Evolutionary conservation across 1,140 invertebrate species (phyloP), one percentile per base, ranked within the genome.

Genomic region (Zaprionus ornatus): DNA sequence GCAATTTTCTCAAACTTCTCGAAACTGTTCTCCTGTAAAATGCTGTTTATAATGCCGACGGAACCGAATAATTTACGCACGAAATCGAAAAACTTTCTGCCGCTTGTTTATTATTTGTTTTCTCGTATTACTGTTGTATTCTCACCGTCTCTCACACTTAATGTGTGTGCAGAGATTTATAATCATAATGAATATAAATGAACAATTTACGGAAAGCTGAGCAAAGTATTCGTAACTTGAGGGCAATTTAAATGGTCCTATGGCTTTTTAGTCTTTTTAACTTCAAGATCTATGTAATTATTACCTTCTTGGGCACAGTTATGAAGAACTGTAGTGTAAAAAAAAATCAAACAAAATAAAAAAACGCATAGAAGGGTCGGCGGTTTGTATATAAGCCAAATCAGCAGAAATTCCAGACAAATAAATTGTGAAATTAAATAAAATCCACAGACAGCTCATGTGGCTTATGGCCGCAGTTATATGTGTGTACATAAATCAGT

Each of bases 31-130:
- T 29, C 21, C 48, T 66, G 64, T 71, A 65, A 75, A 80, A 74
- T 56, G 42, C 55, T 72, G 48, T 61, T 56, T 17, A 55, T 62
- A 66, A 77, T 83, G 52, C 57, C 57, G 12, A 63, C 50, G 55
- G 57, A 54, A 42, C 52, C 59, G 61, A 69, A 87, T 80, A 76
- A 90, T 76, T 88, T 88, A 76, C 80, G 71, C 75, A 61, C 57
- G 27, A 82, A 88, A 85, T 85, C 78, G 86, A 90, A 90, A 88
- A 88, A 85, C 42, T 88, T 88, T 74, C 27, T 13, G 37, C 48
- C 63, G 40, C 19, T 48, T 45, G 66, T 74, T 79, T 60, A 59
- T 32, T 42, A 77, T 73, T 73, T 64, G 61, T 76, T 73, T 70
- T 1, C 4, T 23, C 54, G 35, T 17, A 50, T 50, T 56, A 7